A percentile compares a stretch with the other conserved stretches of the same genome.
phyloP scores from a whole-genome alignment of 2,888 invertebrate species.

The Biston stratarius region DNA sequence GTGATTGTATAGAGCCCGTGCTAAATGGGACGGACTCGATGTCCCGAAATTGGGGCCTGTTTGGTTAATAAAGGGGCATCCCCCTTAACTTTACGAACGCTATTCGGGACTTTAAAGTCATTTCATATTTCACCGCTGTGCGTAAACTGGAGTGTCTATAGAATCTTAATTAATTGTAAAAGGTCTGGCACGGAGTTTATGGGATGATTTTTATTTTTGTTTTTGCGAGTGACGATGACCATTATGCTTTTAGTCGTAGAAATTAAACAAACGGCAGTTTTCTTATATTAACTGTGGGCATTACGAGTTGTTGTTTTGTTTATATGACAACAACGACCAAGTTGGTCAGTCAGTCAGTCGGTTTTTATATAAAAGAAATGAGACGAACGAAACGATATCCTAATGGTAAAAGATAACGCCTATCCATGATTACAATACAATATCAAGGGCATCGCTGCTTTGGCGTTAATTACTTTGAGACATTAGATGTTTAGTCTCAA shows the following conservation, averaged over 20 bases:
- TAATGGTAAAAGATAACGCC: too few species aligned
- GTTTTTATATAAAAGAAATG: too few species aligned
- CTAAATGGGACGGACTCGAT: conserved; percentile 43
- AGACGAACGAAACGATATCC: too few species aligned
- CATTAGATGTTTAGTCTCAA: too few species aligned
- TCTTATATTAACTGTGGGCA: too few species aligned
- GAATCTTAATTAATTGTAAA: conserved; percentile 38
- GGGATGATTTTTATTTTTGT: conserved; percentile 18
- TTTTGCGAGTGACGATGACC: conserved; percentile 5
- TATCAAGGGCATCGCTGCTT: too few species aligned
- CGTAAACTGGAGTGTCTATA: conserved; percentile 34
- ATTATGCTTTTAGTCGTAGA: neutral
- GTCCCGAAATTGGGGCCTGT: conserved; percentile 51
- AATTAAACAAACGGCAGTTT: too few species aligned
- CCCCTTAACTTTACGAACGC: conserved; percentile 39
- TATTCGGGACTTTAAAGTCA: conserved; percentile 37
- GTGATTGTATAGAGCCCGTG: conserved; percentile 39
- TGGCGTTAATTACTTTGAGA: too few species aligned
- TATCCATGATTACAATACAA: too few species aligned
- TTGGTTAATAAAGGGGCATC: conserved; percentile 60
- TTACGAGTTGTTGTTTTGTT: too few species aligned
- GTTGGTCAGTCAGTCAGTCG: too few species aligned
- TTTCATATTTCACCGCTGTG: conserved; percentile 37
- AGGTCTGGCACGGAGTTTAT: conserved; percentile 17
- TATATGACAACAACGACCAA: too few species aligned